Base-by-base conservation (phyloP, 2,113 vertebrate species). In the Coregonus clupeaformis region DNA sequence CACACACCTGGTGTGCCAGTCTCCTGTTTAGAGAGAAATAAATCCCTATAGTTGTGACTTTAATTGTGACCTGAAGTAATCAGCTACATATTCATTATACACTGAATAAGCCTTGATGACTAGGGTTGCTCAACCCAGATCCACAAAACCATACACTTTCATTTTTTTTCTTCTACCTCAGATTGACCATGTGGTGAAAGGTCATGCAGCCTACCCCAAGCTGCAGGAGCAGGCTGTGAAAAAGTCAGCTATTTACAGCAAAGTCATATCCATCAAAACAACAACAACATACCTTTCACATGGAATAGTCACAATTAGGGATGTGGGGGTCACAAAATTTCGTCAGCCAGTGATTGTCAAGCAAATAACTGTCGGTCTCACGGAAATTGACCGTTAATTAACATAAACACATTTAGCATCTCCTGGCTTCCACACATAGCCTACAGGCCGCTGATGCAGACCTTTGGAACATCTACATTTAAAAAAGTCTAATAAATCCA, bases 171-270 rank as follows among this genome's bases (percentile, higher is more conserved):
- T 80, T 75, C 75, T 91, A 86, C 90, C 88, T 80, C 91, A 99
- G 97, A 94, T 99, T 67, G 97, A 99, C 64, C 96, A 98, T 18
- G 36, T 98, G 82, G 93, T 98, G 27, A 93, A 86, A 70, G 93
- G 95, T 77, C 97, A 98, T 1, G 82, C 90, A 1, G 94, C 96
- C 60, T 97, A 93, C 87, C 69, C 89, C 0, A 94, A 96, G 84
- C 87, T 98, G 30, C 92, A 95, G 82, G 89, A 94, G 52, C 92
- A 91, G 87, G 94, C 94, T 6, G 81, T 88, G 73, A 90, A 90
- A 82, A 97, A 95, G 97, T 98, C 85, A 86, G 91, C 73, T 76
- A 24, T 45, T 49, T 49, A 14, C 47, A 49, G 2, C 47, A 16
- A 36, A 7, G 4, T 49, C 47, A 16, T 49, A 49, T 49, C 4